Evolutionary conservation across 2,113 vertebrate genomes (phyloP), one percentile per base, ranked within the genome.

Genomic region (Parotia lawesii): DNA sequence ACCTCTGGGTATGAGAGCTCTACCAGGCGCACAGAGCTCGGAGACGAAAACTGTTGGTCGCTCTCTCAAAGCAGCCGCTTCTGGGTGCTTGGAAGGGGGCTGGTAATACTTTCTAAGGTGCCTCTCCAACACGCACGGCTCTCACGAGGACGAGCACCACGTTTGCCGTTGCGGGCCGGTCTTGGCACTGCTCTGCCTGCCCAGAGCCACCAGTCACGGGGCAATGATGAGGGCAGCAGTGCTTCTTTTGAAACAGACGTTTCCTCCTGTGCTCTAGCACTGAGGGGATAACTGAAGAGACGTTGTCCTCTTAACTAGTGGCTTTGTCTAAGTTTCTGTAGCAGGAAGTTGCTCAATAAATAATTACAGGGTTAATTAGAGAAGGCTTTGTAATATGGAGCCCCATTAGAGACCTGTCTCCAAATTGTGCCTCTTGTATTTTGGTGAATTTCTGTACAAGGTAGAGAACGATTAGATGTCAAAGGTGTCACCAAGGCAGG

Each of bases 341-440:
- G 76, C 87, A 95, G 94, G 93, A 95, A 92, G 82, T 94, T 96
- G 85, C 93, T 90, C 76, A 94, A 96, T 70, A 66, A 82, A 61
- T 94, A 93, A 95, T 95, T 51, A 61, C 6, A 44, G 82, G 67
- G n/a, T 95, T 95, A 84, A 93, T 93, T 58, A 66, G 44, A 50
- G 72, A 45, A 57, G 42, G 23, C 16, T 77, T 50, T 64, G 73
- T 45, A 84, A n/a, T 22, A 8, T 2, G 18, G 58, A 62, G 21
- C 60, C 12, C 29, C 3, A 0, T 1, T 33, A 45, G 27, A 56
- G 40, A 37, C 35, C 29, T 12, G 57, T 50, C 67, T 62, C 35
- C 6, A 6, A 6, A 8, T 17, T 27, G 66, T 28, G 71, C 22
- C 45, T 85, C 22, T 9, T 15, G 21, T 40, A 1, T 62, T 71